Base-by-base conservation (phyloP, 2,113 vertebrate genomes). In the Heliornis fulica region DNA sequence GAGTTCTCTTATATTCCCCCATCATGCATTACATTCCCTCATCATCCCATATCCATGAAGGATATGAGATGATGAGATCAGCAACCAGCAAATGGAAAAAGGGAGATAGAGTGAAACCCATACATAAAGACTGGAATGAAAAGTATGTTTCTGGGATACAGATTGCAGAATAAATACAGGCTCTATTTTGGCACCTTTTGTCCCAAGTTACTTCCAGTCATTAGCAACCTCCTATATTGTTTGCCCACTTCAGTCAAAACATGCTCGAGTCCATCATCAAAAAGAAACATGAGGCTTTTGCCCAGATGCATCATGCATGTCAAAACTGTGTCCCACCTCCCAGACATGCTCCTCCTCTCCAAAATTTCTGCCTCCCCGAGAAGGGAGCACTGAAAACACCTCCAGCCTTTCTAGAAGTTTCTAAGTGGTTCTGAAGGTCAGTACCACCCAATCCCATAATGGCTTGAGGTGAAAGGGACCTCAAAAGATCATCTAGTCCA, bases 61-160 rank as follows among this genome's bases (percentile, higher is more conserved):
- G n/a, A n/a, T n/a, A n/a, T n/a, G n/a, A n/a, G n/a, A n/a, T n/a
- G n/a, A n/a, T n/a, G n/a, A n/a, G n/a, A n/a, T n/a, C n/a, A 72
- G 57, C 9, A 21, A 50, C 8, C 21, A 74, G 22, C 21, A 46
- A 78, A 45, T 0, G 2, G 10, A 13, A 28, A 84, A 26, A 29
- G 6, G 13, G 9, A 83, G 25, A 71, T 75, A 34, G 22, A 57
- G 8, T 1, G 5, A 93, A 94, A 88, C 32, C 25, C 32, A 28
- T 1, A 60, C 6, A 26, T 10, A 53, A 0, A 1, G 60, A 32
- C 15, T 59, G 6, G 16, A 77, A 41, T 0, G 1, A 69, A 65
- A 91, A 5, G 61, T 32, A 22, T 41, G 59, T 53, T 72, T 72
- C 36, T 46, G 70, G 12, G 29, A 45, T 48, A n/a, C 6, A 20